A percentile compares a stretch with the other conserved stretches of the same genome.
Conservation (phyloP, 2,888 invertebrate genomes). For the Calliopum simillimum region DNA sequence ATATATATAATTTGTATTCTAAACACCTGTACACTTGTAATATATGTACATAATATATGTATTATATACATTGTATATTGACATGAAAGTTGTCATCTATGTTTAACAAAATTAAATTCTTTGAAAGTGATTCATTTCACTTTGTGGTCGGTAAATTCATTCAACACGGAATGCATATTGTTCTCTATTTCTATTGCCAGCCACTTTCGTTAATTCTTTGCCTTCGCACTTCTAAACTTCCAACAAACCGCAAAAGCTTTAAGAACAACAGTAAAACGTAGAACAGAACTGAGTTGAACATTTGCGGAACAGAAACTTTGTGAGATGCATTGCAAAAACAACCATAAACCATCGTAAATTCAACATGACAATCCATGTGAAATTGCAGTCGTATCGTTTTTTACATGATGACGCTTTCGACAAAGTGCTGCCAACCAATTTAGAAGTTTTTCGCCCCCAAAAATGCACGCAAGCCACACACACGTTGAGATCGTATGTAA, state of each 20-base stretch:
- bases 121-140: slow-evolving; percentile 62
- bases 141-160: slow-evolving; percentile 63
- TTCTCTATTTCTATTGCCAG: too few species aligned
- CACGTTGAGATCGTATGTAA: neutral
- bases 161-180: too few species aligned
- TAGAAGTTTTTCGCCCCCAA: slow-evolving; percentile 22
- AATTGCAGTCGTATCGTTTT: too few species aligned
- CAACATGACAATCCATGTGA: slow-evolving; percentile 6
- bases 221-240: neutral
- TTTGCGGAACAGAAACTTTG: slow-evolving; percentile 20
- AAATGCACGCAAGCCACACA: slow-evolving; percentile 1
- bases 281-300: too few species aligned
- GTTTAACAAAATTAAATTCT: slow-evolving; percentile 56
- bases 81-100: too few species aligned
- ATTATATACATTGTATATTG: too few species aligned
- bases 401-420: too few species aligned
- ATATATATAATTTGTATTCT: too few species aligned
- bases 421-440: slow-evolving; percentile 28
- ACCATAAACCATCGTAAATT: neutral
- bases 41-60: too few species aligned
- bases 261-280: slow-evolving; percentile 19
- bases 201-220: neutral
- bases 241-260: slow-evolving; percentile 20
- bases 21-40: too few species aligned
- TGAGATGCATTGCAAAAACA: slow-evolving; percentile 23